Evolutionary conservation across 1,140 invertebrate species (phyloP), one percentile per base, ranked within the genome.

Genomic region (Thalassaphorura encarpata): DNA sequence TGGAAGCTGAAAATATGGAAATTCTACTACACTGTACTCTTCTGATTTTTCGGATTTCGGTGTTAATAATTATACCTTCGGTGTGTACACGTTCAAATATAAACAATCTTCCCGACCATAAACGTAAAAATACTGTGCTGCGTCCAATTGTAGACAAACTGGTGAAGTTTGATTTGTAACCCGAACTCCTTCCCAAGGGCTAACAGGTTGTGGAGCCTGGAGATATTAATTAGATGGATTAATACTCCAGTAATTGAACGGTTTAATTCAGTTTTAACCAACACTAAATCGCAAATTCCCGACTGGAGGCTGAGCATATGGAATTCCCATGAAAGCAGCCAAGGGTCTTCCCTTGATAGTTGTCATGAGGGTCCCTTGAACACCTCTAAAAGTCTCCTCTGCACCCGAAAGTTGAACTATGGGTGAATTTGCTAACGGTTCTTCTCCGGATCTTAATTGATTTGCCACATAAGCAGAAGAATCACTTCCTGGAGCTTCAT

Each of bases 1-100:
- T 19, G 53, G 54, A 5, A 59, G 21, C 28, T 33, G 28, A 5
- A 31, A 27, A 28, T 26, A 48, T 33, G 52, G 8, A 48, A 55
- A 48, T 29, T 48, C 19, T 43, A 47, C 8, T 47, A 47, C n/a
- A n/a, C n/a, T n/a, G n/a, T n/a, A n/a, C n/a, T n/a, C n/a, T n/a
- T n/a, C n/a, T n/a, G n/a, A n/a, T n/a, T n/a, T n/a, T n/a, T n/a
- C n/a, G n/a, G n/a, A n/a, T n/a, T n/a, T n/a, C n/a, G n/a, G n/a
- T n/a, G n/a, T n/a, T n/a, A n/a, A n/a, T n/a, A n/a, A n/a, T n/a
- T n/a, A 26, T 51, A 57, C 56, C 40, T 49, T 56, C 33, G 49
- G 53, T 15, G 29, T 60, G 29, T 75, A 78, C n/a, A 79, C 71
- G 59, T 78, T 77, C 16, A 78, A 64, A 61, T 74, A 77, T 2